Evolutionary conservation across 2,888 invertebrate genomes (phyloP).

Genomic region (Platerodrilus igneus): DNA sequence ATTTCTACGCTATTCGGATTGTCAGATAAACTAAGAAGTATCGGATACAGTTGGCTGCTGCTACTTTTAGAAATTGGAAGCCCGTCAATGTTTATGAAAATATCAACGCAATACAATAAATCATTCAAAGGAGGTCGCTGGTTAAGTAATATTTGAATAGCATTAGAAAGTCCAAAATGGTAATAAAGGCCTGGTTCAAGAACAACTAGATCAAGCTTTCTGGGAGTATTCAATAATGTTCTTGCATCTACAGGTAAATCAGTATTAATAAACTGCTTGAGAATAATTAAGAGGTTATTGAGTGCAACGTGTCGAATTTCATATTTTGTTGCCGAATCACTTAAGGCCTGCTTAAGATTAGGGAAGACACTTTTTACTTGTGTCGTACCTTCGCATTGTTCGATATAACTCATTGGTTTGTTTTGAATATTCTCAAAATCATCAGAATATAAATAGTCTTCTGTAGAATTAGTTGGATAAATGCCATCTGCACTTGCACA

Average conservation of each 20-base stretch:
- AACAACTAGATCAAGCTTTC: not conserved
- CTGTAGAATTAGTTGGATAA: too few species aligned
- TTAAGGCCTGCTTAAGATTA: too few species aligned
- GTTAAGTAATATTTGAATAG: too few species aligned
- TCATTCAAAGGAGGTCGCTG: too few species aligned
- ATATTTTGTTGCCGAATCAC: too few species aligned
- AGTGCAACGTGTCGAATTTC: slow-evolving; percentile 7
- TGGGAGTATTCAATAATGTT: slow-evolving; percentile 10
- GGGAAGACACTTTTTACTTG: too few species aligned
- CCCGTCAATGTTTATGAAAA: slow-evolving; percentile 6
- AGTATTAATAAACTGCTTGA: slow-evolving; percentile 5
- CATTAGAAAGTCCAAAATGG: slow-evolving; percentile 3
- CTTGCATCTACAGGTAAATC: slow-evolving; percentile 8
- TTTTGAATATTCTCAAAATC: too few species aligned
- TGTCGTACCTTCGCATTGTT: too few species aligned
- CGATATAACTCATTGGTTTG: too few species aligned
- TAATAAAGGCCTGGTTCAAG: slow-evolving; percentile 7
- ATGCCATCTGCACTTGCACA: too few species aligned
- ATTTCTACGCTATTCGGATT: slow-evolving; percentile 10
- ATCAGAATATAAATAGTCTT: too few species aligned
- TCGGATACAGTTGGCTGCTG: slow-evolving; percentile 3
- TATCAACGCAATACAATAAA: too few species aligned
- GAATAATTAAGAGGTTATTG: slow-evolving; percentile 4
- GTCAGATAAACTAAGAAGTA: not conserved
- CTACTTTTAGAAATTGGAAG: slow-evolving; percentile 6